phyloP scores from a whole-genome alignment of 2,113 vertebrate species.

The Anarrhichthys ocellatus region DNA sequence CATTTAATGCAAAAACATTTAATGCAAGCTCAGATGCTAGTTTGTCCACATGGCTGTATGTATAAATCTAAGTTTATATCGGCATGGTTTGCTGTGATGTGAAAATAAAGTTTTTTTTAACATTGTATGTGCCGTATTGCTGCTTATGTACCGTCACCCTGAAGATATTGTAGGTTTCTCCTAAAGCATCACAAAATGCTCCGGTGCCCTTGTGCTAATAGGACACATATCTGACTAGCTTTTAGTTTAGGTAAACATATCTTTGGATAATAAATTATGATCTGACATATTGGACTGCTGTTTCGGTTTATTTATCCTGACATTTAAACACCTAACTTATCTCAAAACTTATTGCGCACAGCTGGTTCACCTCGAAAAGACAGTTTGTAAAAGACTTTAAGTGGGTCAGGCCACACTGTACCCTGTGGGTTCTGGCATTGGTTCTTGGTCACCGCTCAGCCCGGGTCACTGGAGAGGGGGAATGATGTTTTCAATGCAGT shows the following conservation, averaged over 20 bases:
- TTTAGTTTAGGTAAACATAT: neutral
- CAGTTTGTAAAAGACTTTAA: slow-evolving; percentile 10
- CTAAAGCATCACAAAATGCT: neutral
- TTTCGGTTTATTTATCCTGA: neutral
- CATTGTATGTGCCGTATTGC: neutral
- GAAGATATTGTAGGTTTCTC: neutral
- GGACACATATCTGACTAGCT: neutral
- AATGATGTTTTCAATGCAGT: slow-evolving; percentile 35
- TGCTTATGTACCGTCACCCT: neutral
- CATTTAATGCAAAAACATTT: slow-evolving; percentile 63
- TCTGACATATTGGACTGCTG: neutral
- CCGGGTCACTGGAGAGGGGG: slow-evolving; percentile 31
- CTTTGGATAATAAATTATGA: neutral
- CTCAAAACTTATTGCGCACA: neutral
- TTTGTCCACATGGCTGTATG: slow-evolving; percentile 41
- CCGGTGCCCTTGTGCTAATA: neutral
- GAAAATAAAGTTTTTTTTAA: slow-evolving; percentile 70
- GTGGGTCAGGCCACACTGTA: neutral
- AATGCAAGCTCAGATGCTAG: slow-evolving; percentile 56
- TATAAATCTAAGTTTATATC: slow-evolving; percentile 47
- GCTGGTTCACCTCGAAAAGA: neutral
- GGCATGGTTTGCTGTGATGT: slow-evolving; percentile 67
- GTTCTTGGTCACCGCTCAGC: neutral
- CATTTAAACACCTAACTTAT: neutral
- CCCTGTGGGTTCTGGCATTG: neutral